Base-by-base conservation (phyloP, 1,140 invertebrate genomes). In the Heliconius nattereri region DNA sequence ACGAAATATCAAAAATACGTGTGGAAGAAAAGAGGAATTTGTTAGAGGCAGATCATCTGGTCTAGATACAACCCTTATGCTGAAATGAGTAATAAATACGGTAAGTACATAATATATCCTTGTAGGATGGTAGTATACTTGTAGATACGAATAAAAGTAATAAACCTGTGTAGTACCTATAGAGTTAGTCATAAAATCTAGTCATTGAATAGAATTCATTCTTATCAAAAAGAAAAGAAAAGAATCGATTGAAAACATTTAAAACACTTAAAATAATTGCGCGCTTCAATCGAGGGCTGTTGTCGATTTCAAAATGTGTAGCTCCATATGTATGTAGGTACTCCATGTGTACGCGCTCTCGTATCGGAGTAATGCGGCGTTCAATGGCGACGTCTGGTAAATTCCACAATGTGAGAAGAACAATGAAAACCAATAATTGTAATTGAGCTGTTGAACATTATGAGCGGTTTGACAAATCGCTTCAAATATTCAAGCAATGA, bases 341-440 rank as follows among this genome's bases (percentile, higher is more conserved):
- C 60, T 66, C n/a, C 11, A 29, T 11, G 9, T 26, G 20, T 11
- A n/a, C 23, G 60, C 29, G 29, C 11, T 29, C 8, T 2, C 23
- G 60, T 66, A 66, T 66, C 26, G 60, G 8, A 66, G 9, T 26
- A 26, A 26, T 29, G 23, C 11, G 60, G 26, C 60, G 60, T 29
- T 66, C 60, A 29, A 66, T 66, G 60, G 26, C 26, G 26, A 66
- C 60, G 60, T 66, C 23, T 66, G 23, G 0, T 29, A 40, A 76
- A n/a, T 75, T 37, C 29, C 29, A 75, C 73, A 57, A 76, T 45
- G 74, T 76, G 60, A 66, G 60, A 32, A 26, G 74, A 60, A 76
- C 74, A 76, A 76, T 76, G 57, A 57, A 45, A 5, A 76, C 66
- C 74, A 70, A 45, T 76, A 66, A 76, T 76, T 52, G 60, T 66